These are phyloP conservation scores for Champsocephalus gunnari DNA, from an alignment of 2,797 vertebrate species.

Conservation along the genomic window DNA sequence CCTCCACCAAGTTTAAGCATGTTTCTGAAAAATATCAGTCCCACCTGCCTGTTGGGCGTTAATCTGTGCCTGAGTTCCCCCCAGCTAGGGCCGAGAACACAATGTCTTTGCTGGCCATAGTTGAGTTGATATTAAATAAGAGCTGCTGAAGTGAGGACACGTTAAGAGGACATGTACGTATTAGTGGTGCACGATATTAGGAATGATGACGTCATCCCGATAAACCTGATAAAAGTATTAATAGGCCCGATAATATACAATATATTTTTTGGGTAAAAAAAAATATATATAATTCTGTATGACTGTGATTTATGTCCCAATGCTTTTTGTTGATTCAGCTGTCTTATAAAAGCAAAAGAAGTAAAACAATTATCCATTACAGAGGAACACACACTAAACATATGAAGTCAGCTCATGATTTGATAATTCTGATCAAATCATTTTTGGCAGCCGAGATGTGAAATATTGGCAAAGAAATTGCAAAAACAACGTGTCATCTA, in stretches of 20 bases:
- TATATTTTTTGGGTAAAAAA: too few relatives aligned
- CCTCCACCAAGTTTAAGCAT: neutral
- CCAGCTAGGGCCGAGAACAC: neutral
- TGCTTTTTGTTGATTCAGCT: conserved; percentile 18
- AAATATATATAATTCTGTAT: neutral
- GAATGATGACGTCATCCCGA: too few relatives aligned
- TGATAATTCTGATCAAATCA: conserved; percentile 12
- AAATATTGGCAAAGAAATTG: conserved; percentile 28
- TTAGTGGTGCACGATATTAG: too few relatives aligned
- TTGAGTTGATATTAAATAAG: neutral
- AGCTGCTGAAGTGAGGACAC: neutral
- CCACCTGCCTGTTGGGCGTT: neutral
- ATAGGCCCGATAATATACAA: too few relatives aligned
- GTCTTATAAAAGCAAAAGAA: neutral
- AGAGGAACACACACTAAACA: neutral
- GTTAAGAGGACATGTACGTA: neutral
- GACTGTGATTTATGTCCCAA: neutral
- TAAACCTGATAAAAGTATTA: too few relatives aligned
- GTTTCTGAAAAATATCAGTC: neutral
- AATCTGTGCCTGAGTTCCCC: neutral
- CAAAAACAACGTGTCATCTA: conserved; percentile 51
- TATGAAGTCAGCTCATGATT: neutral
- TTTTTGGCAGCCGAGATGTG: conserved; percentile 50
- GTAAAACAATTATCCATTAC: conserved; percentile 5
- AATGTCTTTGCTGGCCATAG: neutral